These are phyloP conservation scores for Scaptodrosophila lebanonensis DNA, from an alignment of 1,140 invertebrate genomes.

Conservation along the genomic window DNA sequence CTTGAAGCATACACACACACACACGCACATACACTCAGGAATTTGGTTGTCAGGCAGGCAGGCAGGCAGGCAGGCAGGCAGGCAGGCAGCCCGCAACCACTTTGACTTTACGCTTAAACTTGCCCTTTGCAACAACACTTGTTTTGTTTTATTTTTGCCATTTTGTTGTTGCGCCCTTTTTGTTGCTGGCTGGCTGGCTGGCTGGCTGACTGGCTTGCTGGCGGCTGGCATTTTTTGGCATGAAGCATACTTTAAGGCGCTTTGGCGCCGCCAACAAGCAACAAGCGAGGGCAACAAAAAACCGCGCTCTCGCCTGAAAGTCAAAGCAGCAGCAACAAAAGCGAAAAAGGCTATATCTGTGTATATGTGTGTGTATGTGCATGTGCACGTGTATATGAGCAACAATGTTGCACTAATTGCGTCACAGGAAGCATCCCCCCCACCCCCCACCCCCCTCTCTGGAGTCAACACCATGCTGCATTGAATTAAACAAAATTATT, in stretches of 20 bases:
- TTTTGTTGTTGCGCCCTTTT: too few relatives aligned
- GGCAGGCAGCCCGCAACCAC: neutral
- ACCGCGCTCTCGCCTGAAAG: slow-evolving; percentile 24
- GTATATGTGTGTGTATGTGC: too few relatives aligned
- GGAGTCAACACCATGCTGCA: slow-evolving; percentile 38
- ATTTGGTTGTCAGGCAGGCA: too few relatives aligned
- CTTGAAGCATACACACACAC: too few relatives aligned
- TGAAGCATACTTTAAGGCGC: slow-evolving; percentile 27
- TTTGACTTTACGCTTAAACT: slow-evolving; percentile 49
- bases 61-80: too few relatives aligned
- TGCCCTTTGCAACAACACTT: slow-evolving; percentile 56
- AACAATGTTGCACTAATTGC: slow-evolving; percentile 73
- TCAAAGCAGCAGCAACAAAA: slow-evolving; percentile 12
- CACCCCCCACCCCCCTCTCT: slow-evolving; percentile 2
- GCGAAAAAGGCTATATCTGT: slow-evolving; percentile 17
- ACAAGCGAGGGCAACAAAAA: slow-evolving; percentile 13
- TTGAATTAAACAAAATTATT: slow-evolving; percentile 69
- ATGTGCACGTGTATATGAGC: too few relatives aligned
- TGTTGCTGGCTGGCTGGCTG: too few relatives aligned
- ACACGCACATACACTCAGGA: too few relatives aligned
- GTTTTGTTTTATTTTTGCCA: too few relatives aligned
- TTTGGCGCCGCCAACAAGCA: slow-evolving; percentile 27
- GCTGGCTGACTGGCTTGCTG: too few relatives aligned
- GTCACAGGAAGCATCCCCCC: slow-evolving; percentile 47
- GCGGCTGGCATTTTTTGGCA: too few relatives aligned